Evolutionary conservation across 1,140 invertebrate genomes (phyloP).

Genomic region (Drosophila persimilis): DNA sequence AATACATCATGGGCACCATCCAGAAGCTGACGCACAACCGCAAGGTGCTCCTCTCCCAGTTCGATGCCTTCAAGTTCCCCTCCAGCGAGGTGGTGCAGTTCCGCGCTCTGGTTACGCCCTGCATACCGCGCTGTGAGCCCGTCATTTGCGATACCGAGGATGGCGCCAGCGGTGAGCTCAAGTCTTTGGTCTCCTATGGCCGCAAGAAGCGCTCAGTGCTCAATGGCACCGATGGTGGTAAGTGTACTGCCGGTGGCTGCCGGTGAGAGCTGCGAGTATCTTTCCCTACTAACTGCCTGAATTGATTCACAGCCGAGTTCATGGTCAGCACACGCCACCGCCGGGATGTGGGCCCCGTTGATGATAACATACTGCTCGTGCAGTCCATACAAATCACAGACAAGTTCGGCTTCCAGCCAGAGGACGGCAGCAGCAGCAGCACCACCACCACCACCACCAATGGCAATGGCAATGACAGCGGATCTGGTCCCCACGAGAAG

Average conservation of each 20-base stretch:
- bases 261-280: background rate
- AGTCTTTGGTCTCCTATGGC: conserved; percentile 91
- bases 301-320: conserved; percentile 70
- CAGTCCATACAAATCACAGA: conserved; percentile 96
- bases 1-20: conserved; percentile 95
- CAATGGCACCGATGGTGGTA: conserved; percentile 73
- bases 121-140: conserved; percentile 95
- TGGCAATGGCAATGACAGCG: conserved; percentile 40
- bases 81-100: conserved; percentile 97
- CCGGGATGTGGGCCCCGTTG: conserved; percentile 83
- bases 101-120: conserved; percentile 95
- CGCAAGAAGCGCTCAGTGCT: conserved; percentile 83
- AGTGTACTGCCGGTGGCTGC: conserved; percentile 13
- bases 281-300: conserved; percentile 43
- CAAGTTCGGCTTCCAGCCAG: conserved; percentile 92
- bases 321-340: conserved; percentile 69
- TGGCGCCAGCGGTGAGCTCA: conserved; percentile 90
- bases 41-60: conserved; percentile 92
- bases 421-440: conserved; percentile 67
- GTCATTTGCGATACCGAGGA: conserved; percentile 93
- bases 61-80: conserved; percentile 98
- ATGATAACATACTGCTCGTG: conserved; percentile 93
- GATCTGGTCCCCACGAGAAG: conserved; percentile 69
- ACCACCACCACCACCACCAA: conserved; percentile 33
- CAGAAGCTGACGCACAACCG: conserved; percentile 90